phyloP scores from a whole-genome alignment of 2,797 vertebrate species.

The Acrossocheilus fasciatus region DNA sequence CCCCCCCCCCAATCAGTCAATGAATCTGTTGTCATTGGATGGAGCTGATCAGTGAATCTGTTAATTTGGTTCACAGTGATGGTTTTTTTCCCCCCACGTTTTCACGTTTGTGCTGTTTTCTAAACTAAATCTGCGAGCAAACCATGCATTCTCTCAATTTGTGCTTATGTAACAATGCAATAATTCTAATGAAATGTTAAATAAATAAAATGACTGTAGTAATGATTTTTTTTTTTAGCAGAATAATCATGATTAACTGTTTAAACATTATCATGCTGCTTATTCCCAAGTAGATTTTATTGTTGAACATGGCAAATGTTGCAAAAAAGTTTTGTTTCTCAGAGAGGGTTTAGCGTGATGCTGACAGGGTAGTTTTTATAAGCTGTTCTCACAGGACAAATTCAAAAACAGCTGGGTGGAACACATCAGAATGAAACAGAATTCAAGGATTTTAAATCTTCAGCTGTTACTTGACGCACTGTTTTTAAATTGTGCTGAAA shows the following conservation, averaged over 20 bases:
- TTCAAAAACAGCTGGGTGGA: not conserved
- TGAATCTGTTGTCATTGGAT: too few species aligned
- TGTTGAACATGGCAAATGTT: not conserved
- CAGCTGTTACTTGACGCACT: not conserved
- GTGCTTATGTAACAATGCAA: not conserved
- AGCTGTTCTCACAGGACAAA: not conserved
- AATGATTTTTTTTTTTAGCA: not conserved
- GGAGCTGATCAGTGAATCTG: not conserved
- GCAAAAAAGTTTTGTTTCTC: not conserved
- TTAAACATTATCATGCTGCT: not conserved
- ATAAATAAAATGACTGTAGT: not conserved
- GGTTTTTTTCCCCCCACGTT: not conserved
- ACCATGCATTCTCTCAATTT: not conserved
- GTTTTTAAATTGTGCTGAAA: not conserved
- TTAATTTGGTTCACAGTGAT: not conserved
- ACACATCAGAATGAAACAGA: not conserved
- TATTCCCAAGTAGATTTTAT: not conserved
- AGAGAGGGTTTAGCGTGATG: not conserved
- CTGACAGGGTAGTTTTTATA: slow-evolving; percentile 10
- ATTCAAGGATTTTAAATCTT: not conserved
- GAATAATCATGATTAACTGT: not conserved
- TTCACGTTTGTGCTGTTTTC: not conserved
- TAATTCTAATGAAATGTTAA: not conserved
- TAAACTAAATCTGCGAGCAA: not conserved
- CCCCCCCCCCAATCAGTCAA: not conserved